A percentile compares a stretch with the other conserved stretches of the same genome.
Conservation (phyloP, 2,888 invertebrate species). For the Nomada fucata region DNA sequence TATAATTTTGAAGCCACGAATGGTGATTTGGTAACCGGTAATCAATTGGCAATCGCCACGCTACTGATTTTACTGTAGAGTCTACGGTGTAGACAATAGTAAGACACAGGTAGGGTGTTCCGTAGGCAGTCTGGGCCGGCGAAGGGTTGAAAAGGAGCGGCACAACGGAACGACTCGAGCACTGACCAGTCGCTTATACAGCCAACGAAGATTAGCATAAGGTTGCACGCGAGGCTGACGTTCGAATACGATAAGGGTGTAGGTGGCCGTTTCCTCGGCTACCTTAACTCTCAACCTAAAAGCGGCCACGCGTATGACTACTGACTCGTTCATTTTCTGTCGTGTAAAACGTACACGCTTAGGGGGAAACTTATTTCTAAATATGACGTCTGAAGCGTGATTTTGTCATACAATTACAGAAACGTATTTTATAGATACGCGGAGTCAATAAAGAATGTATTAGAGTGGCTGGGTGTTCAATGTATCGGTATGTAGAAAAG, state of each 20-base stretch:
- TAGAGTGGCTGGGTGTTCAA: too few species aligned
- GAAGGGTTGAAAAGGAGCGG: conserved; percentile 59
- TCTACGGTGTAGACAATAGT: too few species aligned
- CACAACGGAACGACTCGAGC: conserved; percentile 71
- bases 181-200: conserved; percentile 80
- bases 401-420: neutral
- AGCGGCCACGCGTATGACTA: conserved; percentile 61
- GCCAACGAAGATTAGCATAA: conserved; percentile 81
- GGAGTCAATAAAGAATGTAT: too few species aligned
- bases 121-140: conserved; percentile 40
- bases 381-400: neutral
- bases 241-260: conserved; percentile 81
- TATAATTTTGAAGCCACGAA: too few species aligned
- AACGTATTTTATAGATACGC: neutral
- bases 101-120: conserved; percentile 47
- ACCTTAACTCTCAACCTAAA: conserved; percentile 67
- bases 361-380: conserved; percentile 1
- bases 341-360: conserved; percentile 1
- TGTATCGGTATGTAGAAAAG: too few species aligned
- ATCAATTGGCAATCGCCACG: conserved; percentile 43
- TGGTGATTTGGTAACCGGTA: neutral
- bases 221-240: conserved; percentile 81
- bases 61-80: conserved; percentile 33
- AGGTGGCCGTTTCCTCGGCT: conserved; percentile 70
- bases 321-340: conserved; percentile 48